Percentiles rank a stretch among this genome's conserved stretches.
Evolutionary conservation across 2,888 invertebrate species (phyloP).

Genomic region (Tetanocera ferruginea): DNA sequence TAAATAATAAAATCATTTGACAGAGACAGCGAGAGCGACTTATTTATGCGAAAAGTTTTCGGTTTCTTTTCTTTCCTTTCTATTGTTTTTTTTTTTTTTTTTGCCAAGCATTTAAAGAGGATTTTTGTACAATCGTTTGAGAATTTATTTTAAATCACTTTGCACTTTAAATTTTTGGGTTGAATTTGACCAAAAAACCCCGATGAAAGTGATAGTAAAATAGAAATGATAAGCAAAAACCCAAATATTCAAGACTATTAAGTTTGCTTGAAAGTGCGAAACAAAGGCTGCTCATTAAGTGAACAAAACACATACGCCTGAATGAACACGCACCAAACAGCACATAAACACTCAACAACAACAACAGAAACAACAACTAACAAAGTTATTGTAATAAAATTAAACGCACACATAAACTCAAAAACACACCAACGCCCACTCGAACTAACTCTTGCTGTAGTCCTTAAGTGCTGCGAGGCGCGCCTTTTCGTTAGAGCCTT

Average conservation of each 20-base stretch:
- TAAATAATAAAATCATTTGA: constrained; percentile 41
- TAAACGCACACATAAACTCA: not conserved
- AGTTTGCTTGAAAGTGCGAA: too few species aligned
- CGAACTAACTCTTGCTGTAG: not conserved
- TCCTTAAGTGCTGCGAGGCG: not conserved
- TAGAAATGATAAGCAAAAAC: too few species aligned
- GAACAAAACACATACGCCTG: not conserved
- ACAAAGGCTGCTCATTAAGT: not conserved
- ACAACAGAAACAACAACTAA: not conserved
- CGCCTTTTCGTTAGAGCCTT: not conserved
- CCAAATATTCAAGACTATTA: too few species aligned
- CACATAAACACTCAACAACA: too few species aligned
- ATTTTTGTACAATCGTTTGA: not conserved
- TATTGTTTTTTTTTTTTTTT: not conserved
- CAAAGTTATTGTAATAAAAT: constrained; percentile 22
- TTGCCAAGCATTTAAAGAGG: not conserved
- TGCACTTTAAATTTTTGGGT: not conserved
- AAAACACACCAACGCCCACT: not conserved
- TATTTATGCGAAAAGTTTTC: constrained; percentile 40
- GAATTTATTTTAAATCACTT: not conserved
- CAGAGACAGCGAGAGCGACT: constrained; percentile 4
- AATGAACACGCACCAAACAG: not conserved
- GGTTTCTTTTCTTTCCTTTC: not conserved
- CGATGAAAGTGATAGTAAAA: too few species aligned
- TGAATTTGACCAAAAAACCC: too few species aligned